phyloP scores from a whole-genome alignment of 2,888 invertebrate genomes.

The Mesochorus sp. region DNA sequence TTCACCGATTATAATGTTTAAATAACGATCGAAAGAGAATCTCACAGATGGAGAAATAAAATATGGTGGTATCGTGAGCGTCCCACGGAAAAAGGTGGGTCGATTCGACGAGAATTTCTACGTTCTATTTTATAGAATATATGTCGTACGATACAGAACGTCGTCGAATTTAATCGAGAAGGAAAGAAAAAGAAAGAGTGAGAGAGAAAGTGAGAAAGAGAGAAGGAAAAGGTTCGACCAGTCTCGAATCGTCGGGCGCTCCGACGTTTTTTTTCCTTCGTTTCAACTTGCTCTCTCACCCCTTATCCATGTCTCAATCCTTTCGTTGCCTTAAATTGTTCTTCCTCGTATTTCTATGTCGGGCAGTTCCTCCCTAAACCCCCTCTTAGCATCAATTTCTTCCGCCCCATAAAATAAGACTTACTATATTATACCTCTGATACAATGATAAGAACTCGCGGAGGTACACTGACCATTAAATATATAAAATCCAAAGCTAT shows the following conservation, averaged over 20 bases:
- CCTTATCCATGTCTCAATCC: conserved; percentile 1
- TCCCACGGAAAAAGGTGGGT: background rate
- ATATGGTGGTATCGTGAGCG: background rate
- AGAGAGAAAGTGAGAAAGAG: too few relatives aligned
- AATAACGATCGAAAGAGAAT: conserved; percentile 59
- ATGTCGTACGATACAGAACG: conserved; percentile 21
- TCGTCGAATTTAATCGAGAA: conserved; percentile 37
- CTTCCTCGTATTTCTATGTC: conserved; percentile 44
- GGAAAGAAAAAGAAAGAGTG: background rate
- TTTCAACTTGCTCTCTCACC: conserved; percentile 3
- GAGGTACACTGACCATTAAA: conserved; percentile 39
- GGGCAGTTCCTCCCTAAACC: conserved; percentile 21
- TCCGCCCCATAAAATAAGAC: conserved; percentile 54
- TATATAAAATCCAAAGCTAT: conserved; percentile 47
- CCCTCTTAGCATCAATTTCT: conserved; percentile 33
- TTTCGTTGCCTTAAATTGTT: conserved; percentile 53
- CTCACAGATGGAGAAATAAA: conserved; percentile 19
- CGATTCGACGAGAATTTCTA: conserved; percentile 35
- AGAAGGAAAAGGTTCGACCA: conserved; percentile 33
- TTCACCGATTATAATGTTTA: conserved; percentile 65
- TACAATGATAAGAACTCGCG: conserved; percentile 51
- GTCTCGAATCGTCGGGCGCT: conserved; percentile 9
- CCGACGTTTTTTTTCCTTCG: conserved; percentile 15
- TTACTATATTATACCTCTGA: conserved; percentile 58
- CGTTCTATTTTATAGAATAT: conserved; percentile 14